phyloP scores from a whole-genome alignment of 2,888 invertebrate genomes.

The Microchrysa polita region DNA sequence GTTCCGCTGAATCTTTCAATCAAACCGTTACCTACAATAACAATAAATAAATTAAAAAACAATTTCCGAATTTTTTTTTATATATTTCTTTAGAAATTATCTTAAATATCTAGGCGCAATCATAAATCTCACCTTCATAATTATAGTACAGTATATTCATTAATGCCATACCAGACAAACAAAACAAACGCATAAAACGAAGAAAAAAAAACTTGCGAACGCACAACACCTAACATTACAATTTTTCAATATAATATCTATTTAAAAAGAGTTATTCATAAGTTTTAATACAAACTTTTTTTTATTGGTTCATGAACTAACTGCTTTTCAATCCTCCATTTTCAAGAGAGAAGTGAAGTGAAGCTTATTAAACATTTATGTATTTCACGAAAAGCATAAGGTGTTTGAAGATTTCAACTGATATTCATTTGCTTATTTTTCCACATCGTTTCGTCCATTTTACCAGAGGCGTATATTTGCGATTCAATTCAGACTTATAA shows the following conservation, averaged over 20 bases:
- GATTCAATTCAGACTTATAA: background rate
- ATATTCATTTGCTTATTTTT: too few relatives aligned
- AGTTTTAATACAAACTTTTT: constrained; percentile 26
- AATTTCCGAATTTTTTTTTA: background rate
- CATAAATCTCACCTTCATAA: constrained; percentile 16
- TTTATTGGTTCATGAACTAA: too few relatives aligned
- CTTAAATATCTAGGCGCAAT: constrained; percentile 36
- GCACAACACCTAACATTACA: constrained; percentile 34
- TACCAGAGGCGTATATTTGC: too few relatives aligned
- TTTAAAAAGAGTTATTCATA: constrained; percentile 29
- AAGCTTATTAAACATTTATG: too few relatives aligned
- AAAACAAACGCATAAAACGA: too few relatives aligned
- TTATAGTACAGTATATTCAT: constrained; percentile 4
- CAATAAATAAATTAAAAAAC: too few relatives aligned
- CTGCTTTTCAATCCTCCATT: too few relatives aligned
- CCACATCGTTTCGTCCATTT: too few relatives aligned
- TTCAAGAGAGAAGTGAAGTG: background rate
- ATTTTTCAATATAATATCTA: background rate
- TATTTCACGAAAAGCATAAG: too few relatives aligned
- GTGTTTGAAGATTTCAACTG: too few relatives aligned
- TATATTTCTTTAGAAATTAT: constrained; percentile 33
- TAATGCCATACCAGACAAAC: background rate
- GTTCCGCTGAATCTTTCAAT: too few relatives aligned
- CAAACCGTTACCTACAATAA: too few relatives aligned
- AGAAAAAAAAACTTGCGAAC: constrained; percentile 5